phyloP scores from a whole-genome alignment of 1,140 invertebrate species.

The Drosophila truncata region DNA sequence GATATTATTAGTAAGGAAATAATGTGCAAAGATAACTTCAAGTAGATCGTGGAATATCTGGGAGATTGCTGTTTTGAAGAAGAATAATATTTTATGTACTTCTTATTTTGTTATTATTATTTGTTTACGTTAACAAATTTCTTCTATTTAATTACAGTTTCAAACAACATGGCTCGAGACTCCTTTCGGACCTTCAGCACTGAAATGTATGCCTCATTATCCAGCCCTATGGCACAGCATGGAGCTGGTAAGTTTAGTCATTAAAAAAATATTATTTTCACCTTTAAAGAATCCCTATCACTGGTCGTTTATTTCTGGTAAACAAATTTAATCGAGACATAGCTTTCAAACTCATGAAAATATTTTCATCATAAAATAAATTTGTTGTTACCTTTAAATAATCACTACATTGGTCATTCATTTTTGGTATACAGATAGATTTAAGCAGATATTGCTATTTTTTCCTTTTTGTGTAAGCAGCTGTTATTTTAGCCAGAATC shows the following conservation, averaged over 20 bases:
- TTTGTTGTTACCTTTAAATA: no score
- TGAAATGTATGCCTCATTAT: constrained; percentile 48
- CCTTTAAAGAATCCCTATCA: no score
- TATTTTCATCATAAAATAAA: not conserved
- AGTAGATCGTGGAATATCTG: not conserved
- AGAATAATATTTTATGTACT: no score
- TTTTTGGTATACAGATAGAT: no score
- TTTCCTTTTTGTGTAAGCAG: no score
- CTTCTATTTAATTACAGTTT: constrained; percentile 47
- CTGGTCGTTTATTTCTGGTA: not conserved
- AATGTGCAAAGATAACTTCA: not conserved
- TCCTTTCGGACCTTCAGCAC: constrained; percentile 54
- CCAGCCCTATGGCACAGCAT: constrained; percentile 44
- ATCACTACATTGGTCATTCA: no score
- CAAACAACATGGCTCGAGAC: constrained; percentile 57
- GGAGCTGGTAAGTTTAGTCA: constrained; percentile 47
- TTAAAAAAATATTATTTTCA: not conserved
- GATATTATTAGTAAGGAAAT: not conserved
- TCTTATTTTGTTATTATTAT: not conserved
- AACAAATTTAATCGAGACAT: not conserved
- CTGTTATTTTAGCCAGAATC: constrained; percentile 14
- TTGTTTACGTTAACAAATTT: not conserved
- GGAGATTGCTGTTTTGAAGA: no score
- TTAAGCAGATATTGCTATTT: no score
- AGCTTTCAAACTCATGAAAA: not conserved